Base-by-base conservation (phyloP, 2,797 vertebrate species). In the Sebastes alutus region DNA sequence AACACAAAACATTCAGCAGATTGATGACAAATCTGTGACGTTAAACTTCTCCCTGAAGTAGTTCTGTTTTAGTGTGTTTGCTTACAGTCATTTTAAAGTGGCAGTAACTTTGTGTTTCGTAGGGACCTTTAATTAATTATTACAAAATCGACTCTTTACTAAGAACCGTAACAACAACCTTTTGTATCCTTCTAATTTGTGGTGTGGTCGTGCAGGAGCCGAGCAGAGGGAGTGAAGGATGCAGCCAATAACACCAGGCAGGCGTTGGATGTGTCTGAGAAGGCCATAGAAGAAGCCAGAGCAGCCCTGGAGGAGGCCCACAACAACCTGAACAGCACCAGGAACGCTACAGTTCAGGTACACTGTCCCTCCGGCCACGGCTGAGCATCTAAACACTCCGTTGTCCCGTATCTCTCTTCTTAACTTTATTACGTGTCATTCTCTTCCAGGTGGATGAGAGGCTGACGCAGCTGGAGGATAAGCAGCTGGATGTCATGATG, bases 401-500 rank as follows among this genome's bases (percentile, higher is more conserved):
- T 11, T 9, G 13, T 64, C 5, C 14, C 38, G 38, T 46, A 46
- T 46, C 38, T 46, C 2, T 59, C 18, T 58, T 18, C 13, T 52
- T 25, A 2, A 2, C 8, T 1, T 38, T 4, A 29, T 18, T 13
- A 0, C 20, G 1, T 49, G 1, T 33, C 2, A 1, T 49, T 62
- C 29, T 18, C n/a, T 33, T 60, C 4, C 73, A 97, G 97, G 93
- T 94, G 74, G 91, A 94, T 23, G 75, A 86, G 20, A 88, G 60
- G 77, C 88, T 97, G 32, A 80, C 60, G 11, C 73, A 49, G 1
- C 89, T 97, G 80, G 94, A 96, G 62, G 66, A 76, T 10, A 96
- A 92, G 76, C 97, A 97, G 89, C 94, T 88, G 12, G 92, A 93
- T 33, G 82, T 90, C 1, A 95, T 96, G 94, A 91, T 89, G 79